Evolutionary conservation across 2,888 invertebrate genomes (phyloP), one percentile per base, ranked within the genome.

Genomic region (Hyppa rectilinea): DNA sequence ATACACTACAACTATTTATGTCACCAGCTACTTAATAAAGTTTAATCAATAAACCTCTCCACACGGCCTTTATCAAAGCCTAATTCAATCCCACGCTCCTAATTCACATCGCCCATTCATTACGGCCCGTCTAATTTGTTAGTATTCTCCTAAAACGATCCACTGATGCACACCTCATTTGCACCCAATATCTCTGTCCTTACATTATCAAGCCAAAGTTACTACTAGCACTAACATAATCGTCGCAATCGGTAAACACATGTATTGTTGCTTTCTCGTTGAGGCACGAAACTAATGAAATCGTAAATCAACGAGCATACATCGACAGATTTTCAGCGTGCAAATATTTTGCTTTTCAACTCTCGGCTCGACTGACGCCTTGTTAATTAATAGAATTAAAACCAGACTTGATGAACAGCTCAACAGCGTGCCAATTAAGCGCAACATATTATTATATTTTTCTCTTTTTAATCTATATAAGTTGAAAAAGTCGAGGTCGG

Each of bases 251-350:
- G 91, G 90, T 87, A 80, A 80, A 69, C 79, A 70, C 78, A 79
- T 75, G 85, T 86, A 88, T 89, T 90, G 90, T 88, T 87, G 81
- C 87, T 87, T 88, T 88, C 86, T 87, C 89, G 88, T 88, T 89
- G 87, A 84, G 82, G 85, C 86, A 87, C 84, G 88, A 88, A 89
- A 92, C 92, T 93, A 94, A 94, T 94, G 94, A 94, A 94, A 94
- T 93, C 93, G 92, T 95, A 94, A 94, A 94, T 95, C 94, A 94
- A 93, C 92, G 89, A 84, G 88, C 89, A 87, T 88, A 90, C 91
- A 92, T 93, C 92, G 92, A 93, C 93, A 91, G 91, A 92, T 92
- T 92, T 90, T 85, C 89, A 87, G 85, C 85, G 86, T 84, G 86
- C 84, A 90, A 91, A 91, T 90, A 91, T 93, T 92, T 89, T 90